These are phyloP conservation scores for Smutsia gigantea DNA, from an alignment of 2,797 vertebrate species.

Conservation along the genomic window DNA sequence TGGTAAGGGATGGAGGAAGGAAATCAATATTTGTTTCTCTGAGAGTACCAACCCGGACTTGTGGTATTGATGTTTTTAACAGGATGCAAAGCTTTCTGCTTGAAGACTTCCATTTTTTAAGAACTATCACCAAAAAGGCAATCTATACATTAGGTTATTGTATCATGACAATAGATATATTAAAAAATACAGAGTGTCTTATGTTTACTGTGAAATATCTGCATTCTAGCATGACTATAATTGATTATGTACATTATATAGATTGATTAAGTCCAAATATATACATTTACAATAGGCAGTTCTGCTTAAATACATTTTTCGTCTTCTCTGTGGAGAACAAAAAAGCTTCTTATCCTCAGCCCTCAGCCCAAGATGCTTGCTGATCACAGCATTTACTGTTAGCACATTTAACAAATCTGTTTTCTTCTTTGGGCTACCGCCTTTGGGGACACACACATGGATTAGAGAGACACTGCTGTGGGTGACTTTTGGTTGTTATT, in stretches of 20 bases:
- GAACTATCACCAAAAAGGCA: constrained; percentile 42
- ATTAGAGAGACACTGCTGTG: constrained; percentile 20
- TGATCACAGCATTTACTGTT: constrained; percentile 53
- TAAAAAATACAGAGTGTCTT: not conserved
- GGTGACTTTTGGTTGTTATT: constrained; percentile 73
- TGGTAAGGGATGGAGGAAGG: constrained; percentile 65
- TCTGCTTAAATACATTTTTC: not conserved
- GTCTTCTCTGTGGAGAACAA: not conserved
- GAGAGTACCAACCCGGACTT: constrained; percentile 60
- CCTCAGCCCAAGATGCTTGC: constrained; percentile 17
- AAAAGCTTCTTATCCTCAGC: constrained; percentile 9
- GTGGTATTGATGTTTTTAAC: constrained; percentile 83
- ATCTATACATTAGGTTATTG: constrained; percentile 62
- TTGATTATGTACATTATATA: not conserved
- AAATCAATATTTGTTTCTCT: constrained; percentile 86
- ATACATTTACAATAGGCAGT: not conserved
- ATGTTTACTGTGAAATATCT: constrained; percentile 17
- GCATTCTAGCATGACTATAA: constrained; percentile 52
- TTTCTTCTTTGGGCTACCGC: not conserved
- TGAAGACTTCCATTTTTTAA: constrained; percentile 66
- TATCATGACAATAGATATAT: constrained; percentile 29
- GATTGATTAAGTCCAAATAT: not conserved
- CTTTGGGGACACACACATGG: constrained; percentile 61
- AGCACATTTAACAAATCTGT: constrained; percentile 46
- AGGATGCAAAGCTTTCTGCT: constrained; percentile 75